A percentile compares a stretch with the other conserved stretches of the same genome.
phyloP scores from a whole-genome alignment of 1,140 invertebrate species.

The Meteorus sp. region DNA sequence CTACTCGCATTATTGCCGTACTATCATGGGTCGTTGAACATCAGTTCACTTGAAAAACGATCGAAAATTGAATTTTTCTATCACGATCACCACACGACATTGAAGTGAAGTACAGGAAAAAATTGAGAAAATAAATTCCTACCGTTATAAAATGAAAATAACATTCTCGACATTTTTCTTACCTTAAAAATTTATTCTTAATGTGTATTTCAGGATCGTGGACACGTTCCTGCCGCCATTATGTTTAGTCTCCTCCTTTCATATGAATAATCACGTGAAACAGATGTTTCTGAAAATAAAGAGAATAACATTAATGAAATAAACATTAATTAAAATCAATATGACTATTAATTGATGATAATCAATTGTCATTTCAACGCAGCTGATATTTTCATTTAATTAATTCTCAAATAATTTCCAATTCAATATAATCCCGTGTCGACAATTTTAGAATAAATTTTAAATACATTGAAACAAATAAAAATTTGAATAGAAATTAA shows the following conservation, averaged over 20 bases:
- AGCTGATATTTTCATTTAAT: neutral
- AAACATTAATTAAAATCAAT: neutral
- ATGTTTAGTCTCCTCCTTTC: slow-evolving; percentile 11
- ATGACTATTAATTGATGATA: neutral
- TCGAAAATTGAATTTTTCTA: neutral
- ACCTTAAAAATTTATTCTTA: too few species aligned
- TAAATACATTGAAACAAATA: neutral
- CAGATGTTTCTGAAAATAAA: slow-evolving; percentile 10
- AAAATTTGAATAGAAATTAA: slow-evolving; percentile 2
- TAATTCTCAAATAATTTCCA: slow-evolving; percentile 6
- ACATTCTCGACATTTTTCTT: too few species aligned
- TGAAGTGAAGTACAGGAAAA: neutral
- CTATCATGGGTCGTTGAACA: slow-evolving; percentile 1
- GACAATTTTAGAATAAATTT: neutral
- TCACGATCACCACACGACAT: too few species aligned
- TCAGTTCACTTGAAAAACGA: neutral
- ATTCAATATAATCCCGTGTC: too few species aligned
- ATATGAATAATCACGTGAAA: neutral
- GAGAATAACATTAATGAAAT: slow-evolving; percentile 15
- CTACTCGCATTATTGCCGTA: neutral
- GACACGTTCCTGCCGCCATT: slow-evolving; percentile 48
- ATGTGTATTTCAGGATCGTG: slow-evolving; percentile 26
- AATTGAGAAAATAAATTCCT: neutral
- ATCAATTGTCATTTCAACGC: too few species aligned
- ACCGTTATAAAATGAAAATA: too few species aligned